Evolutionary conservation across 2,797 vertebrate genomes (phyloP), one percentile per base, ranked within the genome.

Genomic region (Bufotes viridis): DNA sequence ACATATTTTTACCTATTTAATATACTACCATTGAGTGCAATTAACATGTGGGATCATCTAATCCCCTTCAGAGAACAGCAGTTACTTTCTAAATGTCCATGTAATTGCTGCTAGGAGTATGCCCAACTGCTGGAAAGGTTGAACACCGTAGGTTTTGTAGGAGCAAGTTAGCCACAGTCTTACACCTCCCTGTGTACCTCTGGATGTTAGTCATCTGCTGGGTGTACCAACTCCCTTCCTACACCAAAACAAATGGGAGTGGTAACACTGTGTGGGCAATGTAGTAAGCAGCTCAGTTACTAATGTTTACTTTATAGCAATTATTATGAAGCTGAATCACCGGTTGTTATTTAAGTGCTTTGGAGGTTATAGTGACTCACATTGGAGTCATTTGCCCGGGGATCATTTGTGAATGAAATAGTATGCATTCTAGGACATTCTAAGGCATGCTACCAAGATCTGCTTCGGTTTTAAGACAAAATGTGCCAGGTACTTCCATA

Each of bases 331-430:
- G 87, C 90, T 93, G 92, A 94, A 91, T 93, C 92, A 92, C 88
- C 91, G 82, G 90, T 93, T 93, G 88, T 90, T 90, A 93, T 94
- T 93, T 90, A 92, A 76, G 91, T 92, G 90, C 91, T 87, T 87
- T 86, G 90, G 90, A 92, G 91, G 91, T 90, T 83, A 85, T 84
- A 90, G 91, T 92, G 92, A 93, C 90, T 93, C 92, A 95, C 90
- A 91, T 90, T 87, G 88, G n/a, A 93, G 92, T 92, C 91, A 93
- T 91, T 82, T 84, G 89, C 76, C 88, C 85, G 90, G 91, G 92
- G 90, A 85, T 82, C 60, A 34, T 65, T 72, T 70, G 13, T 82
- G 81, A 69, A 83, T 87, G 76, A 87, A 79, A 81, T 81, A 80
- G 70, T 74, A 75, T 74, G 67, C 42, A 85, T 81, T 80, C 75